Evolutionary conservation across 1,140 invertebrate genomes (phyloP), one percentile per base, ranked within the genome.

Genomic region (Lerema accius): DNA sequence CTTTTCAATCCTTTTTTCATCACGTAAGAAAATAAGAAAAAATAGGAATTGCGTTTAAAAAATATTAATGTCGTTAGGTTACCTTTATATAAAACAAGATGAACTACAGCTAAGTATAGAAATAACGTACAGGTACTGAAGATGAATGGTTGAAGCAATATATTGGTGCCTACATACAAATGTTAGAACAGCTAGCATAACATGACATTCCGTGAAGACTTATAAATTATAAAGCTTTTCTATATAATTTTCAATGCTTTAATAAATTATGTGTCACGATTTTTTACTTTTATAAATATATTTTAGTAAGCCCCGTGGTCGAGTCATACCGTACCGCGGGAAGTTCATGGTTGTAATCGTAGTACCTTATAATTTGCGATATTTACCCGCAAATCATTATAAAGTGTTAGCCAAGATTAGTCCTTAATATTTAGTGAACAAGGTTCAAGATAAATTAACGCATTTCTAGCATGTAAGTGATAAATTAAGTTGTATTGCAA

Each of bases 401-500:
- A 46, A 46, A 46, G 10, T 23, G 17, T 23, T 46, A 46, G 43
- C 16, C 42, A 5, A 19, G 15, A 19, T 46, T 17, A 11, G 43
- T 23, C 6, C 15, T 16, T 19, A 43, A 43, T 23, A n/a, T 23
- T 23, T n/a, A 23, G 26, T 49, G 19, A 49, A 61, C 35, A 56
- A 43, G 40, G 53, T 56, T 56, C 53, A 56, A 43, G 43, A 28
- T 32, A 63, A 45, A 60, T 35, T 59, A 63, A 63, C 40, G 53
- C 53, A 56, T 56, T 26, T 65, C 39, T 62, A 61, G 13, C 14
- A 17, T 28, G 17, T 71, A 66, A 73, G 68, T 69, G 51, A 63
- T 73, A 69, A 71, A 71, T 71, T 63, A 70, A 69, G 69, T 76
- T 74, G 71, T 78, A 71, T 45, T 39, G 55, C 13, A 65, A 37